Evolutionary conservation across 2,113 vertebrate species (phyloP), one percentile per base, ranked within the genome.

Genomic region (Scomber japonicus): DNA sequence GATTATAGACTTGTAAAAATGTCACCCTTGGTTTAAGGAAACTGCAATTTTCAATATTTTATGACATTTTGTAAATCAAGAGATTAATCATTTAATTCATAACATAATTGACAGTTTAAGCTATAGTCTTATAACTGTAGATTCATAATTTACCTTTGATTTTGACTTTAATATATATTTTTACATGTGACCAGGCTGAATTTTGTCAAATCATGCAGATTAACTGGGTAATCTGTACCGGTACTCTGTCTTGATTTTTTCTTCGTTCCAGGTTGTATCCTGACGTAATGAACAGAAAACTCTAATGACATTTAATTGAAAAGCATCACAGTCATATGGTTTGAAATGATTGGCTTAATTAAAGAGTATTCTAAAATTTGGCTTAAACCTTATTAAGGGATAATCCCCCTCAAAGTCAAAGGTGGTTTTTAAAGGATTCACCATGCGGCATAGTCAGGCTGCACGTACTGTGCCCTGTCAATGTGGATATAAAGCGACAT

Each of bases 331-430:
- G 78, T 51, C 80, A 69, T 62, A 16, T 81, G 31, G 84, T 56
- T 86, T 56, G 3, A 68, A 88, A 86, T 89, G 69, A 88, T 66
- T 82, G 82, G 30, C 77, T 78, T 81, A 88, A 85, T 88, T 82
- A 88, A 86, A 88, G 51, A 59, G 74, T 81, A 81, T 71, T 82
- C 71, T 80, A 78, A 83, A 54, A 82, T 80, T 80, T 68, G 64
- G 80, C 60, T 85, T 87, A 87, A 89, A 82, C 76, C 87, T 75
- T 86, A 90, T 92, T 94, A 91, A 82, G 69, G 63, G 85, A 82
- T 87, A 80, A 85, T 86, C 88, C 88, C 17, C 78, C 62, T 81
- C 72, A 73, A 80, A 75, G 86, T 89, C 59, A 85, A 80, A 89
- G 82, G 67, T 71, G 79, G 71, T 54, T 75, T 90, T 81, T 46